Evolutionary conservation across 1,140 invertebrate genomes (phyloP).

Genomic region (Coenobita brevimanus): DNA sequence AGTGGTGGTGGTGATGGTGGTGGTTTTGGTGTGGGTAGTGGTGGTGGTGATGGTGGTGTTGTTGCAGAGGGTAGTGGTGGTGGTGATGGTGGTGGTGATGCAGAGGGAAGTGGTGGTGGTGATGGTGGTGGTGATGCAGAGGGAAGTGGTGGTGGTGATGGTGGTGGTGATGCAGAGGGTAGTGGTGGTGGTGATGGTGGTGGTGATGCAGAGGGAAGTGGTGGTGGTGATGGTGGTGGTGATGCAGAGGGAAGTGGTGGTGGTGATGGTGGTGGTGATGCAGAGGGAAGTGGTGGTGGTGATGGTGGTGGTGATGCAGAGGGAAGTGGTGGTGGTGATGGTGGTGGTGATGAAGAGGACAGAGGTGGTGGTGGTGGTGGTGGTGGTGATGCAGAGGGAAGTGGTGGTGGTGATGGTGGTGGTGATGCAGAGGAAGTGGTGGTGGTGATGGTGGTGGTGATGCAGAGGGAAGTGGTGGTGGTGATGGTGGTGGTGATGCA

Average conservation of each 20-base stretch:
- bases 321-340: not conserved
- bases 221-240: conserved; percentile 5
- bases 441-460: too few species aligned
- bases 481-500: too few species aligned
- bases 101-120: not conserved
- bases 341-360: not conserved
- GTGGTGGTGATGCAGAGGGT: not conserved
- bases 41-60: not conserved
- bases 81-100: not conserved
- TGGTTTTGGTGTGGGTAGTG: not conserved
- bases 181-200: not conserved
- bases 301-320: not conserved
- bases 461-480: too few species aligned
- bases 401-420: not conserved
- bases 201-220: not conserved
- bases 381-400: not conserved
- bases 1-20: not conserved
- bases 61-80: not conserved
- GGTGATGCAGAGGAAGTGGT: too few species aligned
- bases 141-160: not conserved
- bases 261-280: conserved; percentile 8
- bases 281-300: not conserved
- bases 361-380: not conserved
- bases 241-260: not conserved
- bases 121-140: not conserved